Evolutionary conservation across 2,113 vertebrate genomes (phyloP), one percentile per base, ranked within the genome.

Genomic region (Atlantisia rogersi): DNA sequence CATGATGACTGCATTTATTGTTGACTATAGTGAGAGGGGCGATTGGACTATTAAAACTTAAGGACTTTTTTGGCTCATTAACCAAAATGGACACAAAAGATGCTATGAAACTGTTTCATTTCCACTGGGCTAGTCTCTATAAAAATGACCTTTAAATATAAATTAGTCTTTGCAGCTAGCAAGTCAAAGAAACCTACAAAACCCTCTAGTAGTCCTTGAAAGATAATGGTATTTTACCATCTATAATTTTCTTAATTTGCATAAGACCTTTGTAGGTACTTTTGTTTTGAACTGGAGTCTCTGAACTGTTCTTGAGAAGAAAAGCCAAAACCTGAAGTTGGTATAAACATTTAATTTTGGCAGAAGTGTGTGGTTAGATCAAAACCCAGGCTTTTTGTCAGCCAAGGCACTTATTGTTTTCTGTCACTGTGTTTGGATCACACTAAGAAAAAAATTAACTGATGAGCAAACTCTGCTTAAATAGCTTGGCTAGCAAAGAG

Each of bases 401-500:
- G 75, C 82, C 86, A 92, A 95, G 71, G 64, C 46, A 64, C 31
- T 95, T 78, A 91, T 35, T 88, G 75, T 94, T 94, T 95, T 93
- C 64, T 92, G 79, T 92, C 63, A 39, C 71, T 52, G 32, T 86
- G 80, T 82, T 94, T 95, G 90, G 82, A 92, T 82, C 87, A 80
- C 21, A 39, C 25, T 90, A 94, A 94, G 67, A 78, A 92, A 91
- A 46, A 91, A 92, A 69, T 71, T 37, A 93, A 88, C 29, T 68
- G 85, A 71, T 88, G 64, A 90, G 56, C 60, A 88, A 94, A 75
- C 0, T 5, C 5, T 90, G 29, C 24, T 95, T 69, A 94, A 95
- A 95, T 88, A 21, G 24, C 35, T 96, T 95, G 94, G 82, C 79
- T 83, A 84, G 48, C 48, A 83, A 93, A 90, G 50, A 21, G 42